These are phyloP conservation scores for Etia nguti DNA, from an alignment of 2,113 vertebrate species.

Conservation along the genomic window DNA sequence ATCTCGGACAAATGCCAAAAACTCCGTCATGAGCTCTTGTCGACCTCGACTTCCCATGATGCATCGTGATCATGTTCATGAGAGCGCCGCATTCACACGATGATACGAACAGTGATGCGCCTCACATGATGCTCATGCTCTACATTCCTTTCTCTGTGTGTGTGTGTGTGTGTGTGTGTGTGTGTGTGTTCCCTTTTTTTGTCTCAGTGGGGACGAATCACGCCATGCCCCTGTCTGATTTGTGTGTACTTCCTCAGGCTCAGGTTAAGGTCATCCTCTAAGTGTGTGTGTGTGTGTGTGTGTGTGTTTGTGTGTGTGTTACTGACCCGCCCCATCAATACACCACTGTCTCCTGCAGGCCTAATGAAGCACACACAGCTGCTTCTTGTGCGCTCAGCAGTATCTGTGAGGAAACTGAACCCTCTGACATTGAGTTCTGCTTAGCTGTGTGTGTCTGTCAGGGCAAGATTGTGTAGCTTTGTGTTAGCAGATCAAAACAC, in stretches of 20 bases:
- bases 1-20: neutral
- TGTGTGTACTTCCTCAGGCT: conserved; percentile 1
- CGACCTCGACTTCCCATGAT: conserved; percentile 13
- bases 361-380: neutral
- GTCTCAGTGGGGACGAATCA: neutral
- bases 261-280: conserved; percentile 39
- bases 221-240: neutral
- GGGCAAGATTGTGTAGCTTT: neutral
- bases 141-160: neutral
- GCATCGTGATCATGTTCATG: neutral
- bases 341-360: neutral
- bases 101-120: neutral
- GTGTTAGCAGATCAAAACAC: neutral
- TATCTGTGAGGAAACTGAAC: conserved; percentile 15
- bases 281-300: neutral
- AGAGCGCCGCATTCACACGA: neutral
- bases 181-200: neutral
- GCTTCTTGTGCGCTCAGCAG: conserved; percentile 36
- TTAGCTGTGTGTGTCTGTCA: neutral
- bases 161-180: neutral
- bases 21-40: neutral
- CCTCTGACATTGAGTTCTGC: conserved; percentile 36
- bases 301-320: neutral
- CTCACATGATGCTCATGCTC: conserved; percentile 25
- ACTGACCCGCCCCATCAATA: conserved; percentile 17